Base-by-base conservation (phyloP, 1,140 invertebrate species). In the Drosophila athabasca region DNA sequence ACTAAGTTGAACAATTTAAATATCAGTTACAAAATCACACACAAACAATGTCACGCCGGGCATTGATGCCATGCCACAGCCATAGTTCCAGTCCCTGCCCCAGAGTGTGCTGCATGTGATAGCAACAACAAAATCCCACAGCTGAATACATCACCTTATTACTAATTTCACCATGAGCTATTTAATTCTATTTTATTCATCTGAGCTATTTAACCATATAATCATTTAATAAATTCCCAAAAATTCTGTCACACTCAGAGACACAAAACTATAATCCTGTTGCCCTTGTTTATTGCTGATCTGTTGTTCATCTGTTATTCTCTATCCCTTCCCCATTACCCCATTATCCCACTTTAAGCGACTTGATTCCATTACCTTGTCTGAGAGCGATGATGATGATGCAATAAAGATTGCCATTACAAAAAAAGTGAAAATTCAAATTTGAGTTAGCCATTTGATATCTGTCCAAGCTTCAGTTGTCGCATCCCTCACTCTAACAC, bases 401-500 rank as follows among this genome's bases (percentile, higher is more conserved):
- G 45, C 57, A 48, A 50, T 50, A 48, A 60, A 60, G 15, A 43
- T 31, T 49, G 24, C 29, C 52, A 15, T 62, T 57, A 62, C 43
- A 62, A 46, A 75, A 55, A 62, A 57, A 46, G 8, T 19, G 11
- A 43, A 43, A 88, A 88, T 67, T 67, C 61, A 76, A 72, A 88
- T 88, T 83, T 73, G 83, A 87, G 66, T 79, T 79, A 61, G 61
- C 74, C 78, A 79, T 65, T 68, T 55, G 69, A 41, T 55, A 78
- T 87, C 72, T 82, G 58, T 39, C 31, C 41, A 59, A 60, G 52
- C n/a, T 71, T 44, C 45, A 57, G 43, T 53, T 62, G 52, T 57
- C 57, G 51, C 69, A 64, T 74, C 52, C 70, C 45, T 62, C 41
- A 57, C 46, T 17, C 19, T 13, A 53, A 39, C 43, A 55, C 46